These are phyloP conservation scores for Cherax quadricarinatus DNA, from an alignment of 1,140 invertebrate species.

Conservation along the genomic window DNA sequence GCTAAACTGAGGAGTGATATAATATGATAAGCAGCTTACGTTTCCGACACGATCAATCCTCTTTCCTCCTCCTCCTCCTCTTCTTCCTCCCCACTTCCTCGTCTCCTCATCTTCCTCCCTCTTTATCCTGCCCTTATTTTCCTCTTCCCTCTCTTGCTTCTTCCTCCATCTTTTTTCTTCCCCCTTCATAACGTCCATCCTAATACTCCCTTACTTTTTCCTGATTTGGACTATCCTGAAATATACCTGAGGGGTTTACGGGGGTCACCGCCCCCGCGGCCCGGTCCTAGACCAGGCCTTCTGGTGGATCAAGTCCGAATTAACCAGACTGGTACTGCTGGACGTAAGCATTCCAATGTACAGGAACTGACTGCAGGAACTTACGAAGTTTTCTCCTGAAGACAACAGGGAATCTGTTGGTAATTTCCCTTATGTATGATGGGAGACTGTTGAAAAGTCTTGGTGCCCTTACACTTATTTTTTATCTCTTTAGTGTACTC, in stretches of 20 bases:
- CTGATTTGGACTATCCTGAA: not conserved
- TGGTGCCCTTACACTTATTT: too few relatives aligned
- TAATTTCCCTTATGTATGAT: too few relatives aligned
- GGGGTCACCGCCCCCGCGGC: too few relatives aligned
- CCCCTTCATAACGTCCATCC: not conserved
- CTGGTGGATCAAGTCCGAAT: not conserved
- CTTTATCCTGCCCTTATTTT: not conserved
- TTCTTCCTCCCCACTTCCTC: not conserved
- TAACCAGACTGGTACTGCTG: not conserved
- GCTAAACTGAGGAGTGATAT: slow-evolving; percentile 67
- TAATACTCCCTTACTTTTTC: too few relatives aligned
- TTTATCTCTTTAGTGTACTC: too few relatives aligned
- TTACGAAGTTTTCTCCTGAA: too few relatives aligned
- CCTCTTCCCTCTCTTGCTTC: not conserved
- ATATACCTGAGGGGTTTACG: too few relatives aligned
- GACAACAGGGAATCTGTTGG: too few relatives aligned
- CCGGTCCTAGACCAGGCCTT: not conserved
- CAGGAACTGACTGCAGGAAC: not conserved
- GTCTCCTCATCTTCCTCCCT: not conserved
- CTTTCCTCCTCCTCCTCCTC: not conserved
- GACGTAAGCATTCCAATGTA: not conserved
- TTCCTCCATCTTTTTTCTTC: not conserved
- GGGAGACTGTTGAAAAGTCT: too few relatives aligned
- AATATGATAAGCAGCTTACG: slow-evolving; percentile 58
- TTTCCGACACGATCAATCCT: slow-evolving; percentile 48